Evolutionary conservation across 2,888 invertebrate species (phyloP), one percentile per base, ranked within the genome.

Genomic region (Hydropsyche betteni): DNA sequence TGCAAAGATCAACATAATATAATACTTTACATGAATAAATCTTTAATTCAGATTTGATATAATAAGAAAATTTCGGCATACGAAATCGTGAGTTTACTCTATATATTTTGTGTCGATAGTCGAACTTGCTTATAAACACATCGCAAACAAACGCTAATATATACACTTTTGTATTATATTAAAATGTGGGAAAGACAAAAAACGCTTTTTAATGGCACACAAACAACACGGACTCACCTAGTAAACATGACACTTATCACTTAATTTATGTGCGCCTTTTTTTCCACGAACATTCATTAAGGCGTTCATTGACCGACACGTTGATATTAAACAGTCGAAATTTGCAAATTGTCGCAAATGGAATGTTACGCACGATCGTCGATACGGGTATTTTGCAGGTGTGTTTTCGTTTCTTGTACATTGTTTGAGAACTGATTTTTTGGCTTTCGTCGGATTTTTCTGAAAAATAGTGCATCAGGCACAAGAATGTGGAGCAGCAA

Each of bases 301-400:
- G 36, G 64, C 64, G 64, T 34, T 64, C 64, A 36, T 36, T 36
- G 64, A 64, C 64, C 64, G 64, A 55, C 16, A 14, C 55, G 55
- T 55, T 6, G 55, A 55, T 55, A 16, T 14, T n/a, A 6, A 55
- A 55, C 55, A 14, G 55, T 34, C 36, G 10, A 36, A 33, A 64
- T 64, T 64, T 64, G 64, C 64, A 64, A 64, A 64, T 64, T 61
- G 55, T n/a, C 55, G 55, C 12, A 14, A 55, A 55, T 55, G 55
- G 44, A 44, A 55, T n/a, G n/a, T 12, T 55, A 14, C n/a, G 55
- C 6, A n/a, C 55, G 55, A 55, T 6, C n/a, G 1, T 16, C 14
- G 55, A 55, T 55, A 55, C 55, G 55, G 16, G 55, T n/a, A 55
- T 6, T 55, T 14, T 16, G 4, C 55, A 16, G 51, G 51, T 55